A percentile compares a stretch with the other conserved stretches of the same genome.
phyloP scores from a whole-genome alignment of 2,113 vertebrate genomes.

The Toxostoma redivivum region DNA sequence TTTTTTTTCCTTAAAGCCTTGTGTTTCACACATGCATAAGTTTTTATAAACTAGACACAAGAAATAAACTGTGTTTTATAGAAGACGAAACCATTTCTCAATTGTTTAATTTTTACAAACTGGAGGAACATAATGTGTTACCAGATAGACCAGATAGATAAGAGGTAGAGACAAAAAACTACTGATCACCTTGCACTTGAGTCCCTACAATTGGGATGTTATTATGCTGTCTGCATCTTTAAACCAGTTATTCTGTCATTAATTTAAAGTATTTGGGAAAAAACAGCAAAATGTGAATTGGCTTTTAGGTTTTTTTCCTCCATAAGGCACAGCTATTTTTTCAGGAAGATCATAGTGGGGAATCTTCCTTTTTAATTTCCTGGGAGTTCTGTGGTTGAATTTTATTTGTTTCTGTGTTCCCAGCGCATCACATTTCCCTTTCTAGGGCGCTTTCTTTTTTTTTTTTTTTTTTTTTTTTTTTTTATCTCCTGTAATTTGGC shows the following conservation, averaged over 20 bases:
- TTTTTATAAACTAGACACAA: not conserved
- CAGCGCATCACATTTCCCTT: not conserved
- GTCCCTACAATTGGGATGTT: not conserved
- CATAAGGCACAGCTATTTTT: not conserved
- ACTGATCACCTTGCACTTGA: not conserved
- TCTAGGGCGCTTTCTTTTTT: not conserved
- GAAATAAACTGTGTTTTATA: not conserved
- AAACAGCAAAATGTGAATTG: not conserved
- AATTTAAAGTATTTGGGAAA: not conserved
- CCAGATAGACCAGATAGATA: not conserved
- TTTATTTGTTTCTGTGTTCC: conserved; percentile 18
- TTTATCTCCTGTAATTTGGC: not conserved
- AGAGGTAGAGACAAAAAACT: not conserved
- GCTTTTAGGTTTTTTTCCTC: not conserved
- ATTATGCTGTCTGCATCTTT: not conserved
- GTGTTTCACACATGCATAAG: not conserved
- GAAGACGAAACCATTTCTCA: not conserved
- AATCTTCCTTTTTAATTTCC: not conserved
- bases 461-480: not conserved
- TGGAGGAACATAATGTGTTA: not conserved
- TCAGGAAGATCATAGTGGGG: not conserved
- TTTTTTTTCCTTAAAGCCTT: not conserved
- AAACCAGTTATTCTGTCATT: not conserved
- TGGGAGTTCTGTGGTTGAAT: not conserved
- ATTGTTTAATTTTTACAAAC: not conserved